Conservation (phyloP, 2,797 vertebrate genomes). For the Chrysocyon brachyurus region DNA sequence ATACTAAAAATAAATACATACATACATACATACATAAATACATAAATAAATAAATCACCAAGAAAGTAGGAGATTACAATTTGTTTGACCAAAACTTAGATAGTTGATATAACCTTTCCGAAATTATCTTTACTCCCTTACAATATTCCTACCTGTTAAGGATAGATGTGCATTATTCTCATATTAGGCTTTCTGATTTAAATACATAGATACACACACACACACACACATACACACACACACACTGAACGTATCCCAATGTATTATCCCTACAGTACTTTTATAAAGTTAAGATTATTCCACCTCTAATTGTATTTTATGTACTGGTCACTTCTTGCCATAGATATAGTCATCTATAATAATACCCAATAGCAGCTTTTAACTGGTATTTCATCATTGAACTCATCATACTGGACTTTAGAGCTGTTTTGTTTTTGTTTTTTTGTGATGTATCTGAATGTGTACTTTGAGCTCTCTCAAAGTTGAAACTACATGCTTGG, state of each 20-base stretch:
- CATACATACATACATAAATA: too few species aligned
- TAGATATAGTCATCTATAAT: background rate
- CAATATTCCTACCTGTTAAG: background rate
- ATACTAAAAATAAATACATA: background rate
- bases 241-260: background rate
- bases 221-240: too few species aligned
- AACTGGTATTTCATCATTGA: background rate
- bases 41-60: background rate
- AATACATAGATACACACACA: background rate
- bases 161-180: background rate
- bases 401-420: background rate
- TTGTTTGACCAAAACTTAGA: conserved; percentile 10
- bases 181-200: background rate
- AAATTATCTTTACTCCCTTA: background rate
- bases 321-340: background rate
- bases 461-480: background rate
- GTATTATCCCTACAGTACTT: background rate
- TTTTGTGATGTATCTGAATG: background rate
- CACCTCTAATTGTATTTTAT: background rate
- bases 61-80: background rate
- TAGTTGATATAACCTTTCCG: background rate
- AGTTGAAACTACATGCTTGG: background rate
- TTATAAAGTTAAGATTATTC: background rate
- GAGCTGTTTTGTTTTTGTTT: background rate
- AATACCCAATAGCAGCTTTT: background rate